phyloP scores from a whole-genome alignment of 2,113 vertebrate species.

The Prolemur simus region DNA sequence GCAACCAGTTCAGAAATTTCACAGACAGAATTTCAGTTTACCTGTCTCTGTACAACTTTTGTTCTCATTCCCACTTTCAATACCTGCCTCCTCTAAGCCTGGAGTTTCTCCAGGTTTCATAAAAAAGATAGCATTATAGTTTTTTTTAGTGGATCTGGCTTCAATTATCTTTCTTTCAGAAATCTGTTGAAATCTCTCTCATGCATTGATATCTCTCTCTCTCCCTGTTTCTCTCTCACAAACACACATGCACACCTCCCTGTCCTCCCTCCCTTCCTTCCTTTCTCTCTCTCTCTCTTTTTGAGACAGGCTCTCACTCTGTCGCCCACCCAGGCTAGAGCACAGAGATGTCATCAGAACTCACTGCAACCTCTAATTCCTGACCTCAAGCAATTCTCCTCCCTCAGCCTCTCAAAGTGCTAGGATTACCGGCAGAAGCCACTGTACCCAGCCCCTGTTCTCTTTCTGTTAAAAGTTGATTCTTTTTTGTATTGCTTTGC shows the following conservation, averaged over 20 bases:
- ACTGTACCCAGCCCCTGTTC: neutral
- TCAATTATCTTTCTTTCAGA: neutral
- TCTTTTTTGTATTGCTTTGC: neutral
- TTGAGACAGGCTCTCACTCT: too few species aligned
- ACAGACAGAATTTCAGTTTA: neutral
- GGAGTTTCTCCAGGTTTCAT: neutral
- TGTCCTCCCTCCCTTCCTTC: too few species aligned
- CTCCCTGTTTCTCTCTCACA: neutral
- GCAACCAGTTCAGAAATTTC: neutral
- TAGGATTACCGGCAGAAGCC: too few species aligned
- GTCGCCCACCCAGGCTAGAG: too few species aligned
- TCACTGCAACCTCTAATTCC: too few species aligned
- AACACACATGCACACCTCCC: neutral
- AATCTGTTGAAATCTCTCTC: neutral
- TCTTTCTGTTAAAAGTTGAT: neutral
- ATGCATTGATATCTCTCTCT: neutral
- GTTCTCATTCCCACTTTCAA: neutral
- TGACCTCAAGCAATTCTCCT: too few species aligned
- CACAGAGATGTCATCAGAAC: too few species aligned
- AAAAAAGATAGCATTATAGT: neutral
- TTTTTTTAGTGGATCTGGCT: neutral
- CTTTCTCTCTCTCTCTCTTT: neutral
- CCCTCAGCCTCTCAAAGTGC: too few species aligned
- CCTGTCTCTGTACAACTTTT: neutral
- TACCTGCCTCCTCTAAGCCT: neutral